A percentile compares a stretch with the other conserved stretches of the same genome.
Conservation (phyloP, 2,113 vertebrate species). For the Zapus hudsonius region DNA sequence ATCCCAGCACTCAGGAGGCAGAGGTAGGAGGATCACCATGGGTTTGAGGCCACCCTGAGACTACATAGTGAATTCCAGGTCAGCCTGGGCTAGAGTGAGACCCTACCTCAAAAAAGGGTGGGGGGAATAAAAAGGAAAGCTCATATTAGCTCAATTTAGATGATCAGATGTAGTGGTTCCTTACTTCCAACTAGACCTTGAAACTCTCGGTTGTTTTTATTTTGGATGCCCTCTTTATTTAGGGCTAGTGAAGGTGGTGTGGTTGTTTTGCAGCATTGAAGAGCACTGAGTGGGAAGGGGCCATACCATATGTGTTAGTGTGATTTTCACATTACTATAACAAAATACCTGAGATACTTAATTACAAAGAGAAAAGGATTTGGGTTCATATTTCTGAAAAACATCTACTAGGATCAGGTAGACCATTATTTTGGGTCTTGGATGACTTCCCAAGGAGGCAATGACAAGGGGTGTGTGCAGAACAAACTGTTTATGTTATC, state of each 20-base stretch:
- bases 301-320: not conserved
- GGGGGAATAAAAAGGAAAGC: not conserved
- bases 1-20: too few species aligned
- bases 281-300: not conserved
- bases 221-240: not conserved
- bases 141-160: not conserved
- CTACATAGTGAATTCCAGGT: too few species aligned
- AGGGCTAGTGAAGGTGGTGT: not conserved
- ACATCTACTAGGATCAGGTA: not conserved
- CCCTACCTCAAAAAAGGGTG: too few species aligned
- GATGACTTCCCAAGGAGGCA: not conserved
- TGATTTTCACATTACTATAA: not conserved
- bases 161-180: not conserved
- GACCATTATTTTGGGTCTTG: not conserved
- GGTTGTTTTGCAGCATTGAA: not conserved
- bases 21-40: too few species aligned
- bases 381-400: not conserved
- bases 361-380: not conserved
- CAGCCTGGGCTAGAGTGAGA: too few species aligned
- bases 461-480: not conserved
- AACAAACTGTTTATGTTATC: not conserved
- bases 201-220: not conserved
- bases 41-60: too few species aligned
- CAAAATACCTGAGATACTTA: not conserved
- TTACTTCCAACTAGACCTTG: not conserved